These are phyloP conservation scores for Eupithecia subfuscata DNA, from an alignment of 2,888 invertebrate genomes.

Conservation along the genomic window DNA sequence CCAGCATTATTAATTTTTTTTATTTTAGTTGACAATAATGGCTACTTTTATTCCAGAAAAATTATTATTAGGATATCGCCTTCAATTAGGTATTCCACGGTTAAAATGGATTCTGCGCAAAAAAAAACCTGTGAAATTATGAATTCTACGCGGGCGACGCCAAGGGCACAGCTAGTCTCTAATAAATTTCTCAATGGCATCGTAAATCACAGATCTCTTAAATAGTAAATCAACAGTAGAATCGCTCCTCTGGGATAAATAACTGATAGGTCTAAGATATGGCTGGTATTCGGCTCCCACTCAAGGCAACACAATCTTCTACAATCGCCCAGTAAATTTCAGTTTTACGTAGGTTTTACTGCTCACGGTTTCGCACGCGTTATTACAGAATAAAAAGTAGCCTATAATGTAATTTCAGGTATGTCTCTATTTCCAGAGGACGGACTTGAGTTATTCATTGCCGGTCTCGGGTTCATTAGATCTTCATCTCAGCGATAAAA, in stretches of 20 bases:
- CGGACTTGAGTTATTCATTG: conserved; percentile 1
- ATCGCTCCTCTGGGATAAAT: neutral
- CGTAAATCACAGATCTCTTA: neutral
- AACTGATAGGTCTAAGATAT: neutral
- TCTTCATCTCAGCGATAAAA: neutral
- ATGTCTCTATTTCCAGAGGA: neutral
- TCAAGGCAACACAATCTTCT: neutral
- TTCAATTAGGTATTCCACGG: too few species aligned
- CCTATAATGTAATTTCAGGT: too few species aligned
- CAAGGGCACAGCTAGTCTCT: neutral
- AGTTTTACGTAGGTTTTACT: neutral
- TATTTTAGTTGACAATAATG: too few species aligned
- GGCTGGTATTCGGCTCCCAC: neutral
- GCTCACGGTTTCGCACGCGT: too few species aligned
- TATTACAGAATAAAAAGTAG: too few species aligned
- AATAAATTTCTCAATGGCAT: neutral
- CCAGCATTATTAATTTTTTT: too few species aligned
- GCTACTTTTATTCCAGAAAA: too few species aligned
- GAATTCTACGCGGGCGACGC: neutral
- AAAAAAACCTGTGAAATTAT: neutral
- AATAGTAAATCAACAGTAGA: conserved; percentile 1
- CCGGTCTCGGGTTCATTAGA: neutral
- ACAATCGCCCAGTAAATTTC: neutral
- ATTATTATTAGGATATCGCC: too few species aligned
- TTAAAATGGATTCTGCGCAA: too few species aligned